A percentile compares a stretch with the other conserved stretches of the same genome.
These are phyloP conservation scores for Eurystomus gularis DNA, from an alignment of 2,113 vertebrate genomes.

Conservation along the genomic window DNA sequence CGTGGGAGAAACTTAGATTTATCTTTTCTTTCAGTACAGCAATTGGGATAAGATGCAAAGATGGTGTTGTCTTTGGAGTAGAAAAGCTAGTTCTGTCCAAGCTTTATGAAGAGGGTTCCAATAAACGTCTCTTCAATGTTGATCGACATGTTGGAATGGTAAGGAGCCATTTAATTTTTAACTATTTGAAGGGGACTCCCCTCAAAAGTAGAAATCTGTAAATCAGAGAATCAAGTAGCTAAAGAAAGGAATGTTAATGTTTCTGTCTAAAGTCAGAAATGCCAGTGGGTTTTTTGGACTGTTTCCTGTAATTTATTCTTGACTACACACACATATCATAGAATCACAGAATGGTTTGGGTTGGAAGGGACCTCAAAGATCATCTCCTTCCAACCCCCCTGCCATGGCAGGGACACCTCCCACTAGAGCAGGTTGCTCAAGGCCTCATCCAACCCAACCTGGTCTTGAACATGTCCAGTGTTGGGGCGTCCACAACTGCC, in stretches of 20 bases:
- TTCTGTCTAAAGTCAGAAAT: background rate
- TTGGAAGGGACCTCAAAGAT: too few species aligned
- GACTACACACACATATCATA: fast-evolving
- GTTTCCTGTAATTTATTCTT: background rate
- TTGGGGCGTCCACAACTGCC: too few species aligned
- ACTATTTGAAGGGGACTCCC: too few species aligned
- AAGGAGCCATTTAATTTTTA: conserved; percentile 22
- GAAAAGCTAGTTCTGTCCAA: conserved; percentile 97
- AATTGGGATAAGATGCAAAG: conserved; percentile 95
- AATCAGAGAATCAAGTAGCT: background rate
- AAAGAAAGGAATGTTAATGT: background rate
- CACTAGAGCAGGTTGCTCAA: too few species aligned
- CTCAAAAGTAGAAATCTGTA: background rate
- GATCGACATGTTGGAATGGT: conserved; percentile 98
- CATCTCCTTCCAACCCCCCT: too few species aligned
- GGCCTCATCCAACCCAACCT: too few species aligned
- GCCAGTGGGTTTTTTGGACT: background rate
- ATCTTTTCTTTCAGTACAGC: conserved; percentile 85
- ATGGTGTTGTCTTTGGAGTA: conserved; percentile 96
- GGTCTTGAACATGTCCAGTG: too few species aligned
- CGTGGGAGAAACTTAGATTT: background rate
- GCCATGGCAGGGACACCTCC: too few species aligned
- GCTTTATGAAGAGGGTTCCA: conserved; percentile 97
- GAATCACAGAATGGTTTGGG: too few species aligned
- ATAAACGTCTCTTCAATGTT: conserved; percentile 98